phyloP scores from a whole-genome alignment of 2,888 invertebrate species.

The Carpatolechia fugitivella region DNA sequence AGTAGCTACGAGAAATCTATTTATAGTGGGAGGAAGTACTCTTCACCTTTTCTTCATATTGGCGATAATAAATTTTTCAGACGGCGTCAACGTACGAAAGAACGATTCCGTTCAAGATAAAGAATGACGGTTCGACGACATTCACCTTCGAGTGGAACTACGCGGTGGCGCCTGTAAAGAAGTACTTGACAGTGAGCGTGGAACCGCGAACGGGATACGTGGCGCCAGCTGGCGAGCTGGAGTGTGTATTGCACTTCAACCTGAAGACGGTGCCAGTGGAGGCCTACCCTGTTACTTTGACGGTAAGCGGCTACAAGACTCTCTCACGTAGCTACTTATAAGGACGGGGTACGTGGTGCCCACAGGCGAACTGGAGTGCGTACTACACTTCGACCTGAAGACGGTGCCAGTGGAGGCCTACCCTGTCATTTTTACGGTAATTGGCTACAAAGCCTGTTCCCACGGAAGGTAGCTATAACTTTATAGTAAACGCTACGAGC shows the following conservation, averaged over 20 bases:
- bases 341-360: conserved; percentile 57
- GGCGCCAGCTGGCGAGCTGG: conserved; percentile 47
- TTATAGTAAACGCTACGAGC: no score
- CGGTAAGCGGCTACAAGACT: conserved; percentile 49
- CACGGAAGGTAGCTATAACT: no score
- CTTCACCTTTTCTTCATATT: no score
- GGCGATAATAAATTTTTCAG: conserved; percentile 32
- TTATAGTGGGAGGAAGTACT: no score
- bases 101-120: conserved; percentile 57
- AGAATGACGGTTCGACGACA: conserved; percentile 66
- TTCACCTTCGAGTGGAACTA: conserved; percentile 68
- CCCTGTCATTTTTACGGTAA: conserved; percentile 56
- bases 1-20: no score
- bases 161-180: conserved; percentile 48
- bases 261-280: conserved; percentile 63
- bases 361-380: conserved; percentile 51
- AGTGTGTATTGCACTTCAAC: conserved; percentile 56
- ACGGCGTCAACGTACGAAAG: conserved; percentile 69
- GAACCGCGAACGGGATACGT: conserved; percentile 63
- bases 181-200: conserved; percentile 55
- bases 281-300: conserved; percentile 56
- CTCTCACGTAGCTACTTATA: no score
- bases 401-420: conserved; percentile 63
- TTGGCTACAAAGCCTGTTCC: no score
- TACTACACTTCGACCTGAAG: conserved; percentile 55